Conservation (phyloP, 2,113 vertebrate species). For the Elanus axillaris region DNA sequence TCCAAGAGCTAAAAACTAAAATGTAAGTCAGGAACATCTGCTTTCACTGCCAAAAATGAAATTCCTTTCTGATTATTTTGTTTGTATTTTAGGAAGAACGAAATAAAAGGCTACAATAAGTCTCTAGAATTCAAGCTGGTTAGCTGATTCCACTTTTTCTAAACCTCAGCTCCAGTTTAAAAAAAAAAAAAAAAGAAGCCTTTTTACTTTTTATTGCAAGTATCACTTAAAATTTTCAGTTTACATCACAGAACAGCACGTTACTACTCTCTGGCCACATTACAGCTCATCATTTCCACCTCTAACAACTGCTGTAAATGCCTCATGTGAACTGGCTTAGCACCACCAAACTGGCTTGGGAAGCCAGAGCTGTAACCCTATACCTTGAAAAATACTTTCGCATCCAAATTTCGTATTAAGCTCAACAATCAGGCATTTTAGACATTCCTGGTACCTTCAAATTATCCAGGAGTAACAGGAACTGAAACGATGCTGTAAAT, state of each 20-base stretch:
- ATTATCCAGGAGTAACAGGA: background rate
- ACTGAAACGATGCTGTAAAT: background rate
- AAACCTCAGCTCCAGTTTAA: background rate
- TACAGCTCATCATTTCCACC: constrained; percentile 9
- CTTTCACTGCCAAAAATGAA: background rate
- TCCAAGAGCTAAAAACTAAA: background rate
- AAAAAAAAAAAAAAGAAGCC: background rate
- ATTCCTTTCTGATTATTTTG: background rate
- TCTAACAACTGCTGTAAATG: constrained; percentile 1
- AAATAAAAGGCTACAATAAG: background rate
- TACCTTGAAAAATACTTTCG: background rate
- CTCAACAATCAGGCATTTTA: background rate
- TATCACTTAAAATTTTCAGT: background rate
- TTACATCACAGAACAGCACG: background rate
- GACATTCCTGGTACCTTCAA: background rate
- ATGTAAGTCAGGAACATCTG: background rate
- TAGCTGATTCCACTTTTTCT: background rate
- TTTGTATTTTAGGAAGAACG: background rate
- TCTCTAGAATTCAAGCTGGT: background rate
- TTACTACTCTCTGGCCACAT: background rate
- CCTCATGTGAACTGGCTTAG: background rate
- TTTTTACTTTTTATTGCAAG: background rate
- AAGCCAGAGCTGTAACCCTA: constrained; percentile 16
- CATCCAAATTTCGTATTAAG: background rate
- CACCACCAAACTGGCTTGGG: background rate